Base-by-base conservation (phyloP, 2,888 invertebrate species). In the Cenopis cana region DNA sequence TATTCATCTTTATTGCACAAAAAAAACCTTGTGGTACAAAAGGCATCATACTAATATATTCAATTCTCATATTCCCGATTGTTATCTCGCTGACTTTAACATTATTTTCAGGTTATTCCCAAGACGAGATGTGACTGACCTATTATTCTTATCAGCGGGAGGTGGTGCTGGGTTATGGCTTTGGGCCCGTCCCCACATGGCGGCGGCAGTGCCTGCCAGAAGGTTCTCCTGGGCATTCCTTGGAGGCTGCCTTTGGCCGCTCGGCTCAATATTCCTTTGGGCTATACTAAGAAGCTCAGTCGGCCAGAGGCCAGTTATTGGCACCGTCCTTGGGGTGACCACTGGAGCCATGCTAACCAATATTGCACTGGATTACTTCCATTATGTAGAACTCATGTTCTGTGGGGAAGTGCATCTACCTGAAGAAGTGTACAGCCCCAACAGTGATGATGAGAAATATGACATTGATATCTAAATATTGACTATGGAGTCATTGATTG, bases 191-290 rank as follows among this genome's bases (percentile, higher is more conserved):
- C 96, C 96, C 55, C 97, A 98, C 84, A 93, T 98, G 86, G 94
- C 94, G 70, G 91, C 91, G n/a, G 94, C 96, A 10, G 86, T 95
- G 11, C 94, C 94, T 36, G 93, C 94, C 71, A 94, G 94, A 75
- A 94, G 95, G 71, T 94, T 95, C 76, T 91, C 95, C 38, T 97
- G 96, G 93, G 97, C 96, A 94, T 97, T 95, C 74, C 81, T 96
- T 72, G 97, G 97, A 65, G 96, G 97, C 56, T 94, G 97, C 11
- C 94, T 98, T 24, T 97, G 98, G 94, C 97, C 97, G 76, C 95
- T 98, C 83, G 98, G 98, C 14, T 98, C 98, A 0, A 96, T 98
- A 59, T 94, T 98, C 70, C 91, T 97, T 74, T 98, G 98, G 97
- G 98, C 98, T 10, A 96, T 98, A 49, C 89, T 97, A 52, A 95